These are phyloP conservation scores for Uropsilus gracilis DNA, from an alignment of 2,113 vertebrate genomes.

Conservation along the genomic window DNA sequence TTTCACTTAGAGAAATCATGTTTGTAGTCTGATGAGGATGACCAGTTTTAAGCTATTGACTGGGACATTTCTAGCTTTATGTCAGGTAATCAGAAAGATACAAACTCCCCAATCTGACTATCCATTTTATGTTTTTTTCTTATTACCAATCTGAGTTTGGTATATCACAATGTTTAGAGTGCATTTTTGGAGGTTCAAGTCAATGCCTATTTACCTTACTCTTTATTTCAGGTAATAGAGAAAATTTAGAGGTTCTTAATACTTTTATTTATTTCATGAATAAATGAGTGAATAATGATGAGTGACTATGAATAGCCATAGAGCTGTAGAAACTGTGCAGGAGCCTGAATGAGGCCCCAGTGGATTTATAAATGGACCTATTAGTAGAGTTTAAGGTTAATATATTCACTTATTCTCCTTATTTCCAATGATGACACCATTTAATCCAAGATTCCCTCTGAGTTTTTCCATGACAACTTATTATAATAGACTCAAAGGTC, in stretches of 20 bases:
- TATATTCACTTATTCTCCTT: not conserved
- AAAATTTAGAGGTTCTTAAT: not conserved
- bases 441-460: slow-evolving; percentile 42
- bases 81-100: not conserved
- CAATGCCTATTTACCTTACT: not conserved
- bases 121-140: not conserved
- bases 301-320: not conserved
- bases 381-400: not conserved
- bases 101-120: not conserved
- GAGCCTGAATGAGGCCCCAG: not conserved
- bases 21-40: not conserved
- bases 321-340: not conserved
- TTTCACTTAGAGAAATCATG: not conserved
- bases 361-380: not conserved
- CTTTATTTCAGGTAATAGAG: not conserved
- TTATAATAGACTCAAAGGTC: not conserved
- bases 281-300: not conserved
- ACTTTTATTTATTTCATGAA: not conserved
- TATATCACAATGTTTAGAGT: not conserved
- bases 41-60: not conserved
- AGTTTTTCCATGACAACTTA: slow-evolving; percentile 4
- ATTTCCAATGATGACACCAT: not conserved
- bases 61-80: not conserved
- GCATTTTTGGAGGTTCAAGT: not conserved
- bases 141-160: not conserved